Evolutionary conservation across 1,140 invertebrate genomes (phyloP).

Genomic region (Trichogramma pretiosum): DNA sequence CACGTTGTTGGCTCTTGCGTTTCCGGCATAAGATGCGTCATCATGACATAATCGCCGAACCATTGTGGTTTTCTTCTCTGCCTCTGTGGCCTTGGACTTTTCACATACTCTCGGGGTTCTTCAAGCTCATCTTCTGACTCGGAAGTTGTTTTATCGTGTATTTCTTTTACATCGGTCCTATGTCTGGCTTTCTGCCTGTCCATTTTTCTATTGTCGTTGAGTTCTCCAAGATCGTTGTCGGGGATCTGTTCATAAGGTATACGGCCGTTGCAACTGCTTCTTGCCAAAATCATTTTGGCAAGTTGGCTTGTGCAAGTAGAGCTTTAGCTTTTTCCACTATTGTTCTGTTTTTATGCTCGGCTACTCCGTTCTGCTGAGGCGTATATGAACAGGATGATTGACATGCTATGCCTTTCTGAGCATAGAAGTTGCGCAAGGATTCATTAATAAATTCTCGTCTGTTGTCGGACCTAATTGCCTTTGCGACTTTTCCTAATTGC

Average conservation of each 20-base stretch:
- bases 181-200: conserved; percentile 23
- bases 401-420: conserved; percentile 29
- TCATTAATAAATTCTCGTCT: conserved; percentile 29
- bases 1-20: neutral
- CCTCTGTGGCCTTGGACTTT: neutral
- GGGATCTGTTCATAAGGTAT: conserved; percentile 20
- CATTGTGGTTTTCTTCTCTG: neutral
- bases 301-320: conserved; percentile 23
- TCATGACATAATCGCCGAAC: neutral
- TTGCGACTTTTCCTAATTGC: conserved; percentile 27
- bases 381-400: conserved; percentile 29
- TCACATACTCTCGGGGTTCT: neutral
- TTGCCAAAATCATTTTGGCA: conserved; percentile 30
- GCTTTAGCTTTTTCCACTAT: conserved; percentile 31
- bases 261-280: conserved; percentile 27
- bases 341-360: conserved; percentile 36
- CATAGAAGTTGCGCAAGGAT: conserved; percentile 24
- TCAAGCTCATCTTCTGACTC: neutral
- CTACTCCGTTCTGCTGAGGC: conserved; percentile 34
- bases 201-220: conserved; percentile 29
- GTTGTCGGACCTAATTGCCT: conserved; percentile 31
- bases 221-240: conserved; percentile 15
- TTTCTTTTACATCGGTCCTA: conserved; percentile 25
- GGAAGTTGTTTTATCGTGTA: neutral
- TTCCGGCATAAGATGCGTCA: neutral